phyloP scores from a whole-genome alignment of 92 coral and sea anemone species.

The Phenganax stokvisi region DNA sequence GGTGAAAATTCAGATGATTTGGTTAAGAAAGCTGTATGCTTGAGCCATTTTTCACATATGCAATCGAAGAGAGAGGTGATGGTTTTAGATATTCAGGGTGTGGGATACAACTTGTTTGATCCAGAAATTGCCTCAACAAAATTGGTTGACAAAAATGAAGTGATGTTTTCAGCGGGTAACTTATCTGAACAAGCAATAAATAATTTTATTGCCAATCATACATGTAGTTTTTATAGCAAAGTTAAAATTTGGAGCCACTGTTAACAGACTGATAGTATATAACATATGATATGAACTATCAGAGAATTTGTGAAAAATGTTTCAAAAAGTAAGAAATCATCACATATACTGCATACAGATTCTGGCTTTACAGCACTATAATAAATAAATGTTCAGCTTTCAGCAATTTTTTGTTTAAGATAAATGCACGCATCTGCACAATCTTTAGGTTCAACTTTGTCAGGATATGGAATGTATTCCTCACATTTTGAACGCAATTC shows the following conservation, averaged over 20 bases:
- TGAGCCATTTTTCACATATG: conserved; percentile 22
- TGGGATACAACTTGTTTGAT: conserved; percentile 25
- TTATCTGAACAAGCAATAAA: conserved; percentile 22
- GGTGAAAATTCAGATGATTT: conserved; percentile 1
- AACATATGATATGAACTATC: too few relatives aligned
- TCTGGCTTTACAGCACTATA: too few relatives aligned
- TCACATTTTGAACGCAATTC: conserved; percentile 38
- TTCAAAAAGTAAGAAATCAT: too few relatives aligned
- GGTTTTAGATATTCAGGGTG: conserved; percentile 29
- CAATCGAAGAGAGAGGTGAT: conserved; percentile 3
- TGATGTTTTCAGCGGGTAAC: conserved; percentile 30
- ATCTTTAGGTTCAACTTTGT: conserved; percentile 32
- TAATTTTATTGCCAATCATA: not conserved
- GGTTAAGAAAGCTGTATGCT: conserved; percentile 23
- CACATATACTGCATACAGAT: too few relatives aligned
- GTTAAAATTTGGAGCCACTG: not conserved
- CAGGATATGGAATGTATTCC: conserved; percentile 38
- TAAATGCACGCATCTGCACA: conserved; percentile 41
- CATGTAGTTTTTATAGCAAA: not conserved
- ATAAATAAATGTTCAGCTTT: not conserved
- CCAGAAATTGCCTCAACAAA: conserved; percentile 15
- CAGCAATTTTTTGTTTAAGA: conserved; percentile 23
- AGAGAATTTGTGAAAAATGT: too few relatives aligned
- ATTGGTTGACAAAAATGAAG: conserved; percentile 22
- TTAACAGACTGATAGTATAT: too few relatives aligned